Conservation (phyloP, 1,140 invertebrate species). For the Drosophila orena region DNA sequence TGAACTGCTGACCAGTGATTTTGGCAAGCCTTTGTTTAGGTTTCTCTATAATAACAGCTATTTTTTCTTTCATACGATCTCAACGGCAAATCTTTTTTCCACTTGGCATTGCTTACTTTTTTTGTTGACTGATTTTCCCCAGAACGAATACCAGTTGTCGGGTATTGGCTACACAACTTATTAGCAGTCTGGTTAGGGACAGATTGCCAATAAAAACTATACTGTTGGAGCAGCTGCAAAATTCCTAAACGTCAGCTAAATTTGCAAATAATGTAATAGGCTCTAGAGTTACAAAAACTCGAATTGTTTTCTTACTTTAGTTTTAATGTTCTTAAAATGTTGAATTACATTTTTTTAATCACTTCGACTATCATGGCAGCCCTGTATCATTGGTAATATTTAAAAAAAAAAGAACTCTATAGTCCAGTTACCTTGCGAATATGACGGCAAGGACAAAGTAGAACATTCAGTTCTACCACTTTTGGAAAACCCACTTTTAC, state of each 20-base stretch:
- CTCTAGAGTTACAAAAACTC: not conserved
- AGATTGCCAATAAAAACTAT: not conserved
- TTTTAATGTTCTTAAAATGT: too few relatives aligned
- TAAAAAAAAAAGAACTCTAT: too few relatives aligned
- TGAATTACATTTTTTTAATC: too few relatives aligned
- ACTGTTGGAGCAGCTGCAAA: not conserved
- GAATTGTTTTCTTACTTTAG: too few relatives aligned
- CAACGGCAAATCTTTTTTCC: constrained; percentile 19
- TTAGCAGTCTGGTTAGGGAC: not conserved
- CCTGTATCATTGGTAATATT: too few relatives aligned
- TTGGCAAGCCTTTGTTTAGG: not conserved
- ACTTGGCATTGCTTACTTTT: constrained; percentile 52
- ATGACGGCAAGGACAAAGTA: too few relatives aligned
- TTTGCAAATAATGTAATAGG: not conserved
- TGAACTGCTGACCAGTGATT: not conserved
- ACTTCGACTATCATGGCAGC: too few relatives aligned
- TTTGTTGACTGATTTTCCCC: constrained; percentile 18
- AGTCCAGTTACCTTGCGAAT: too few relatives aligned
- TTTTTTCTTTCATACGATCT: constrained; percentile 34
- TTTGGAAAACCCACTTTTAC: too few relatives aligned
- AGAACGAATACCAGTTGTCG: constrained; percentile 1
- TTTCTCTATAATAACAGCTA: not conserved
- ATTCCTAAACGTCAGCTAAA: not conserved
- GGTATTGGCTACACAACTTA: not conserved
- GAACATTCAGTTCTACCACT: too few relatives aligned